Percentiles rank a stretch among this genome's conserved stretches.
phyloP scores from a whole-genome alignment of 1,140 invertebrate species.

The Megalonaias nervosa region DNA sequence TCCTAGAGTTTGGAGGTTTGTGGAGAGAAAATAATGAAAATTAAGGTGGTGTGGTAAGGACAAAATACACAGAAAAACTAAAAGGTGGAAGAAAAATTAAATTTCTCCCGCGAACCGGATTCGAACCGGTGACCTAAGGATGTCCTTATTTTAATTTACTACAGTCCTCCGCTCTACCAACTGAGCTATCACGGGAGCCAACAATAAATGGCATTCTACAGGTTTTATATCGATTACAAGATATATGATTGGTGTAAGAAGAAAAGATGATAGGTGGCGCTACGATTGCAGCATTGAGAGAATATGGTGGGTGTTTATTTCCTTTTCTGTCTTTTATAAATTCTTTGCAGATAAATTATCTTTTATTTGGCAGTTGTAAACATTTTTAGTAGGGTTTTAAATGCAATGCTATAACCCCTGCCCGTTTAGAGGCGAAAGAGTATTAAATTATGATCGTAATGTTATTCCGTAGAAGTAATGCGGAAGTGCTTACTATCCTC shows the following conservation, averaged over 20 bases:
- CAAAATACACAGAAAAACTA: too few relatives aligned
- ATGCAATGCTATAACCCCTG: not conserved
- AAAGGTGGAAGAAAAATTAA: not conserved
- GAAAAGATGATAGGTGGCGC: conserved; percentile 4
- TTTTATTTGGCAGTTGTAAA: not conserved
- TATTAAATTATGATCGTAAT: not conserved
- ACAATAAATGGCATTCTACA: not conserved
- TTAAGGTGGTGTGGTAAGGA: too few relatives aligned
- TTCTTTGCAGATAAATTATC: not conserved
- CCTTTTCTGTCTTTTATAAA: conserved; percentile 2
- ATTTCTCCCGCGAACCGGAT: conserved; percentile 37
- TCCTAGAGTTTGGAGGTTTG: too few relatives aligned
- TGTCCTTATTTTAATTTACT: conserved; percentile 19
- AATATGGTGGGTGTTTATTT: conserved; percentile 37
- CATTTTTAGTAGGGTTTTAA: not conserved
- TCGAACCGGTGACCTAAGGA: conserved; percentile 37
- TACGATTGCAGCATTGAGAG: conserved; percentile 8
- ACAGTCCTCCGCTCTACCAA: conserved; percentile 61
- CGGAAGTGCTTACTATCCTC: not conserved
- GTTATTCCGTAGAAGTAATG: not conserved
- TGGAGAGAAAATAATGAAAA: too few relatives aligned
- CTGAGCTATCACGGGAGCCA: conserved; percentile 57
- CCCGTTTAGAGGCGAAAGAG: not conserved
- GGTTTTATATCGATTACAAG: not conserved
- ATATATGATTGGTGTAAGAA: not conserved